Evolutionary conservation across 2,113 vertebrate genomes (phyloP).

Genomic region (Sakesphorus luctuosus): DNA sequence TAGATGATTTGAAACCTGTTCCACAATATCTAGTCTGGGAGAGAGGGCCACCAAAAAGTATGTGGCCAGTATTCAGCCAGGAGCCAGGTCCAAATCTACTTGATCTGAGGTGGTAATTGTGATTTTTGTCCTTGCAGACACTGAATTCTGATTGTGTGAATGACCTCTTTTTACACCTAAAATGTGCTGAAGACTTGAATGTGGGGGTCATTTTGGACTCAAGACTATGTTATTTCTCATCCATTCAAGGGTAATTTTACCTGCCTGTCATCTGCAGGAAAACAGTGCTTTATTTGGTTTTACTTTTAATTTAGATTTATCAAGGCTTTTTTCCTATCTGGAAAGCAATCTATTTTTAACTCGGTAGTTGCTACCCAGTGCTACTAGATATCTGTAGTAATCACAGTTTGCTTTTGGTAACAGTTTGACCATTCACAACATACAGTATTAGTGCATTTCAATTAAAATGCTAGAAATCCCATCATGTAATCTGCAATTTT

Average conservation of each 20-base stretch:
- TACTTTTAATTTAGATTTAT: neutral
- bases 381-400: neutral
- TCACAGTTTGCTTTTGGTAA: neutral
- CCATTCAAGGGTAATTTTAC: neutral
- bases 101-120: rapidly evolving
- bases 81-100: neutral
- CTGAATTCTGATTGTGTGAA: neutral
- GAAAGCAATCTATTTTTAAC: neutral
- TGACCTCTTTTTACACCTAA: neutral
- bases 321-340: neutral
- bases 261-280: neutral
- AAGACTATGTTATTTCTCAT: neutral
- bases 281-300: neutral
- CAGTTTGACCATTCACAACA: neutral
- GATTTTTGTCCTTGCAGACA: neutral
- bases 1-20: neutral
- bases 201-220: neutral
- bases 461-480: neutral
- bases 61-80: neutral
- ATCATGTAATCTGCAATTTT: neutral
- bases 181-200: neutral
- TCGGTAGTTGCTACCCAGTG: neutral
- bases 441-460: neutral
- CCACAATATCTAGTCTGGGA: neutral
- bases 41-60: neutral